Evolutionary conservation across 1,140 invertebrate species (phyloP), one percentile per base, ranked within the genome.

Genomic region (Chironomus striatipennis): DNA sequence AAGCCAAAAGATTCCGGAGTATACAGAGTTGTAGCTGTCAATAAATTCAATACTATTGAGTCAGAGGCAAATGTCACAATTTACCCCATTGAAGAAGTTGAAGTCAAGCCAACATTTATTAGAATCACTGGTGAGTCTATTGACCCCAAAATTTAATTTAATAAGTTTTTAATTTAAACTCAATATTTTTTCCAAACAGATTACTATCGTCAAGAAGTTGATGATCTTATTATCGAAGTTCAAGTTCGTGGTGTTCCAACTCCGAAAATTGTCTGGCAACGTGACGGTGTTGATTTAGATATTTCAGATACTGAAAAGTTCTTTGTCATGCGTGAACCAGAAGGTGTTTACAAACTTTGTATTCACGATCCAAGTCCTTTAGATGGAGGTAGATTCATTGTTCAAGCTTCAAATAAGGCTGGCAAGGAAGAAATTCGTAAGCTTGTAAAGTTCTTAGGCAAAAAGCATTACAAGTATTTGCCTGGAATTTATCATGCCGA

Each of bases 401-500:
- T 80, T 9, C 78, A 80, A 73, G 81, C 81, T 1, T 79, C 81
- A 72, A 81, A 77, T 73, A 77, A 77, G n/a, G 79, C 78, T 64
- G 81, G 81, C 24, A 81, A 81, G 76, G 77, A 79, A 75, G 81
- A 82, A 42, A 79, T 80, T 24, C 76, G 76, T 0, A 81, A 82
- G 74, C 78, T 78, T 47, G 81, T 82, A 3, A 74, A 79, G 7
- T 82, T 81, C 64, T 78, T 79, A 74, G 80, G 81, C 12, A 75
- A 80, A 34, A 80, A 78, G 7, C 73, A 81, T 81, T 74, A 79
- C 79, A 43, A 80, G 82, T 70, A 82, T 70, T 81, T 81, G 67
- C 81, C 81, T 72, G 81, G 81, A 42, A 80, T 82, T 12, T 82
- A 81, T 75, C 81, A 82, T 77, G 80, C 80, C 0, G 81, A 82